Conservation (phyloP, 2,888 invertebrate genomes). For the Campopleginae sp. region DNA sequence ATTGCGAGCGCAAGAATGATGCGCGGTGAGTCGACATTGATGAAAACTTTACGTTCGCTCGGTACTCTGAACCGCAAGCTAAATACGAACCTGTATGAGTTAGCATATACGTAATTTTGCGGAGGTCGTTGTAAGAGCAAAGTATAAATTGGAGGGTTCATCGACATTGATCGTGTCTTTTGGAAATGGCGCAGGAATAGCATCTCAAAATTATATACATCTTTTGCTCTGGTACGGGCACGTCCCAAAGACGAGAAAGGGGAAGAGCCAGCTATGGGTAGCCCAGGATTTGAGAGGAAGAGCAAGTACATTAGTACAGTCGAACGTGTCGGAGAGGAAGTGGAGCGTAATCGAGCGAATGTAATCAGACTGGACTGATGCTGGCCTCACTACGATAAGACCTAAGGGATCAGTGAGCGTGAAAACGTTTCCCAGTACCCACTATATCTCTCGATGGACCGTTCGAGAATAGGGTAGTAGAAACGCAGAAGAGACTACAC, state of each 20-base stretch:
- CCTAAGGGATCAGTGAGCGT: slow-evolving; percentile 62
- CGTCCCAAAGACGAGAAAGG: not conserved
- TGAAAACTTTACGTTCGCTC: not conserved
- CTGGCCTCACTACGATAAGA: slow-evolving; percentile 57
- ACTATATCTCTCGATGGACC: slow-evolving; percentile 10
- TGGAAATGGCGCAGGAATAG: not conserved
- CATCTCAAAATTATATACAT: slow-evolving; percentile 18
- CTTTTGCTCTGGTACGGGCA: not conserved
- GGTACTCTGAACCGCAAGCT: not conserved
- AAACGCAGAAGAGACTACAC: slow-evolving; percentile 7
- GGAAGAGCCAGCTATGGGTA: not conserved
- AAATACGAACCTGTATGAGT: slow-evolving; percentile 1
- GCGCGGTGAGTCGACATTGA: not conserved
- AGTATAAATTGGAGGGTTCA: slow-evolving; percentile 43
- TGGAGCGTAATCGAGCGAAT: slow-evolving; percentile 61
- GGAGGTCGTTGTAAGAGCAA: not conserved
- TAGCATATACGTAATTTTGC: slow-evolving; percentile 24
- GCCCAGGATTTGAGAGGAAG: slow-evolving; percentile 16
- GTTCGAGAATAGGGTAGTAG: not conserved
- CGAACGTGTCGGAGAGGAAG: slow-evolving; percentile 58
- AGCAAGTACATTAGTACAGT: slow-evolving; percentile 58
- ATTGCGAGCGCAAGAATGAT: slow-evolving; percentile 1
- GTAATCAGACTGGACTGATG: slow-evolving; percentile 61
- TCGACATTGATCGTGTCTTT: slow-evolving; percentile 40
- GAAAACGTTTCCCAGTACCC: slow-evolving; percentile 44